phyloP scores from a whole-genome alignment of 1,140 invertebrate genomes.

The Achatina immaculata region DNA sequence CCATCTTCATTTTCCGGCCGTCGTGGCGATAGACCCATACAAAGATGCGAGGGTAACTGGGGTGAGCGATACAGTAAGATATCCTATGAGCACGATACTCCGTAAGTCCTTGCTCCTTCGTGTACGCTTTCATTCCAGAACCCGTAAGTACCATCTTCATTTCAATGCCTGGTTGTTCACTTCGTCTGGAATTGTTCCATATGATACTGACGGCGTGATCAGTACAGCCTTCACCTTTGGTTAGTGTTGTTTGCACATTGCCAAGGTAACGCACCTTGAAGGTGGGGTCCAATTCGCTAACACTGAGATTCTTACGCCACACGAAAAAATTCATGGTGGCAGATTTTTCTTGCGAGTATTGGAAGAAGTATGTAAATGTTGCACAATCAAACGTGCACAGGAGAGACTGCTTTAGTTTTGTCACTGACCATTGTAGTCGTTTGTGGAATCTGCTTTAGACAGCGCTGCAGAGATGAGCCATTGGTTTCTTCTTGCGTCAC shows the following conservation, averaged over 20 bases:
- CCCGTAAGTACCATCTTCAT: slow-evolving; percentile 95
- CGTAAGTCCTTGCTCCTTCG: slow-evolving; percentile 95
- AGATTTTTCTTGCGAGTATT: too few relatives aligned
- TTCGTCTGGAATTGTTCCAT: slow-evolving; percentile 95
- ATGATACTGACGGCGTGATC: slow-evolving; percentile 95
- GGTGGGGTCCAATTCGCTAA: slow-evolving; percentile 92
- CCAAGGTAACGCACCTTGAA: slow-evolving; percentile 96
- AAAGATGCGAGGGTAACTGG: slow-evolving; percentile 88
- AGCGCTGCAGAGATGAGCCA: too few relatives aligned
- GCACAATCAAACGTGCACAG: too few relatives aligned
- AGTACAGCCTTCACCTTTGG: slow-evolving; percentile 96
- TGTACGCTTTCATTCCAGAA: slow-evolving; percentile 92
- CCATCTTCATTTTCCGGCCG: slow-evolving; percentile 93
- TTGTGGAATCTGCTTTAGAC: too few relatives aligned
- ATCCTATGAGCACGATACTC: slow-evolving; percentile 89
- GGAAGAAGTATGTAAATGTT: too few relatives aligned
- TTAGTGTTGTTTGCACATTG: slow-evolving; percentile 97
- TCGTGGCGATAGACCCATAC: slow-evolving; percentile 89
- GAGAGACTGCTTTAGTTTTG: too few relatives aligned
- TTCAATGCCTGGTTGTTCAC: slow-evolving; percentile 87
- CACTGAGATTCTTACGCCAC: slow-evolving; percentile 71
- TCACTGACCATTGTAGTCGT: too few relatives aligned
- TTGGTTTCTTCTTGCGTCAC: too few relatives aligned
- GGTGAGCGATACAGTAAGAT: slow-evolving; percentile 90
- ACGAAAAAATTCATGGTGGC: not conserved